Evolutionary conservation across 2,797 vertebrate genomes (phyloP).

Genomic region (Ctenosaura bakeri): DNA sequence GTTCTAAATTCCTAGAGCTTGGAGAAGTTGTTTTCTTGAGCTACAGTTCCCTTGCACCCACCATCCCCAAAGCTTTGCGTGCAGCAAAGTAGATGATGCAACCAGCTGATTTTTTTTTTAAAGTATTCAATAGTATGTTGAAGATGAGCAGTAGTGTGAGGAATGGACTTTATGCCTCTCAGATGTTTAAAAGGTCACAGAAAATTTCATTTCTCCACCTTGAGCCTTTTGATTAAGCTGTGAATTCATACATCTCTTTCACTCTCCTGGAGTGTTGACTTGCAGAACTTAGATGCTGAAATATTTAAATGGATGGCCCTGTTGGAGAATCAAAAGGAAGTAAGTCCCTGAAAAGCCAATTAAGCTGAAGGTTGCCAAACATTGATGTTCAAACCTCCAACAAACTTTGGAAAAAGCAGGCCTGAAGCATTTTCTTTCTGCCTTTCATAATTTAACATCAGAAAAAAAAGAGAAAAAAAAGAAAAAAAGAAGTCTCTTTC

Average conservation of each 20-base stretch:
- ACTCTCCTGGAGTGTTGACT: not conserved
- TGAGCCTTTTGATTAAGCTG: not conserved
- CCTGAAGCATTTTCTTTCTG: not conserved
- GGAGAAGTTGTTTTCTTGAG: no score
- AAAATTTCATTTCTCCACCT: not conserved
- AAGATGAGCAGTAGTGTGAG: no score
- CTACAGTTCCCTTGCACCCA: not conserved
- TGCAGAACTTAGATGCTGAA: not conserved
- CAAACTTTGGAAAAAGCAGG: not conserved
- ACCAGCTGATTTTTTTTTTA: not conserved
- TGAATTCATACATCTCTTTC: not conserved
- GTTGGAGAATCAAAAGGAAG: slow-evolving; percentile 11
- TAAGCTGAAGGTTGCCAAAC: slow-evolving; percentile 3
- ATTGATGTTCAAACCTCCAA: not conserved
- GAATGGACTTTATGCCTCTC: not conserved
- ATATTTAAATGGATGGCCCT: not conserved
- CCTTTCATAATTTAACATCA: not conserved
- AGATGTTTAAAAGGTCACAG: not conserved
- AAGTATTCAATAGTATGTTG: not conserved
- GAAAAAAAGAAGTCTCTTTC: not conserved
- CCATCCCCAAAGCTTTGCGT: no score
- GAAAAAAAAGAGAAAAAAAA: not conserved
- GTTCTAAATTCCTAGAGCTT: not conserved
- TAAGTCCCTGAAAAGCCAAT: not conserved
- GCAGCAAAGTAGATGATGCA: no score